Evolutionary conservation across 2,797 vertebrate species (phyloP), one percentile per base, ranked within the genome.

Genomic region (Leptatherina wallacei): DNA sequence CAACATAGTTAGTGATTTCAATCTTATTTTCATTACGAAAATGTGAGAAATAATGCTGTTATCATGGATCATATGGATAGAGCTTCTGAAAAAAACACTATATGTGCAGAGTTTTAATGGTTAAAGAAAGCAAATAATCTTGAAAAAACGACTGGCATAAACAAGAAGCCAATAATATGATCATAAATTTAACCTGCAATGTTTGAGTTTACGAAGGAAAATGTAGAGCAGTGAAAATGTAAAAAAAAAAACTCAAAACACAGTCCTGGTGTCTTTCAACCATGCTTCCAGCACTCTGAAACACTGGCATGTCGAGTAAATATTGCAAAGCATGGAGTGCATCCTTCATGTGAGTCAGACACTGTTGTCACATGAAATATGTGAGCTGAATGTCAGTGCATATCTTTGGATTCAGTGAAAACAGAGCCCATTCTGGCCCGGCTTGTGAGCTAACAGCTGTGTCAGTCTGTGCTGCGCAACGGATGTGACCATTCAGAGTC

Each of bases 281-380:
- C 11, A 22, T 52, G 57, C 60, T 73, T n/a, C 12, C 5, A 5
- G 27, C 38, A 70, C 38, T 56, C 33, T 68, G 14, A 62, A 59
- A 44, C 47, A 61, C 36, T n/a, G 32, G 9, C 51, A 40, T 36
- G 44, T 14, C 9, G 54, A 61, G 35, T n/a, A 77, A 80, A 69
- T 56, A 47, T 8, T 38, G 55, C 14, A 58, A 82, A 83, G 56
- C 2, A 65, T 27, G 61, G 56, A 56, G 35, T 60, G 36, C 42
- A 30, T 65, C 44, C 62, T 20, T 27, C 8, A 0, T 47, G 55
- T 68, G 82, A 82, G 69, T 77, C 73, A 84, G 52, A 71, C 12
- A 60, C 1, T 60, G 51, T 8, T 63, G 44, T 56, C 32, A 66
- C 61, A 71, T 71, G 49, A 73, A 81, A 64, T n/a, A 69, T 62